Evolutionary conservation across 2,113 vertebrate genomes (phyloP), one percentile per base, ranked within the genome.

Genomic region (Dolichotis patagonum): DNA sequence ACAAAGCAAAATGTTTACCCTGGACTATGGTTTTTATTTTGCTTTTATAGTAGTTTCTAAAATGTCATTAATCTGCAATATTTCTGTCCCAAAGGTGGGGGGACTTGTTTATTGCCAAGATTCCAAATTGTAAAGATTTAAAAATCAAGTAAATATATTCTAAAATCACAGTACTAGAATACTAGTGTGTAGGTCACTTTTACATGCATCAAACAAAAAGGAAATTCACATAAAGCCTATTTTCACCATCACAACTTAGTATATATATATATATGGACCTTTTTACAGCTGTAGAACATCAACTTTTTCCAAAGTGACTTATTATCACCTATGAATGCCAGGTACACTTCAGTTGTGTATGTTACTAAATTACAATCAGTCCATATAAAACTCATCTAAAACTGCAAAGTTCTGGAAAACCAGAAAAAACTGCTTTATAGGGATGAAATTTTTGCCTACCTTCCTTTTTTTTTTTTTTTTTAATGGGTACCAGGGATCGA

Each of bases 241-340:
- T 78, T 95, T 73, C 62, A 65, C 38, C 52, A 77, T 56, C 75
- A 82, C 16, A 95, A 86, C 75, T 94, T 80, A 58, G 4, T 38
- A 52, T 52, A 75, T 30, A 60, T 52, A 46, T n/a, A 94, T 3
- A n/a, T n/a, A n/a, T 30, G 56, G n/a, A 3, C 54, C 17, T 62
- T 83, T 95, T 92, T 19, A 60, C 13, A 67, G 12, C 5, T 56
- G 63, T 2, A 83, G 30, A 14, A 12, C 73, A 78, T 54, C 35
- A 93, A 67, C 56, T 52, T 85, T 94, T 85, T 89, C 86, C 91
- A 93, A 93, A 24, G 28, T 85, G 32, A 95, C 38, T 38, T 69
- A 85, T 8, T 56, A 93, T 96, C 28, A 69, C 35, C 56, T 22
- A 13, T 88, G 56, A 96, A 83, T 30, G 92, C 22, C 26, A 75